Evolutionary conservation across 2,113 vertebrate species (phyloP), one percentile per base, ranked within the genome.

Genomic region (Callospermophilus lateralis): DNA sequence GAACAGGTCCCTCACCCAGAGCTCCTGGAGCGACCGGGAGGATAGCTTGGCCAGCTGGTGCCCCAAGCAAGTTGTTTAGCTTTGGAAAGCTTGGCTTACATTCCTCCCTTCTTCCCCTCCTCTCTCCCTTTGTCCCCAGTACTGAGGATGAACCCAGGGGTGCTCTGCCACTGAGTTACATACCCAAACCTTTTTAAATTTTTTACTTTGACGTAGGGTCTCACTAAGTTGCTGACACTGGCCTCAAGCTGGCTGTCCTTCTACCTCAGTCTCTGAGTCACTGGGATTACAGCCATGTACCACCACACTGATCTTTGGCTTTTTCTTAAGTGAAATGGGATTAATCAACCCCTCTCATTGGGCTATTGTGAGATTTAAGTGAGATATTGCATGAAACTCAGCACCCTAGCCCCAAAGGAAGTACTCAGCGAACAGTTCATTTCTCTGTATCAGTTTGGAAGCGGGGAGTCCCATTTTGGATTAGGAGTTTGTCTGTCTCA

Each of bases 361-460:
- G 34, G 63, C 53, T 26, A 32, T 9, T 30, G 74, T 30, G 68
- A 67, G 34, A n/a, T 45, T 2, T 26, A 16, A 34, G 87, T 2
- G 63, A 86, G 26, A 45, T 26, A n/a, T 7, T 8, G 22, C 53
- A 11, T 0, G 0, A 42, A 53, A 24, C 63, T 24, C 20, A 8
- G 83, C 42, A 8, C 32, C 55, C 15, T 32, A 4, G 20, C 55
- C 19, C 0, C 0, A 0, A 10, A 20, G 74, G 63, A 34, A n/a
- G 79, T 53, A 77, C 90, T 80, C 13, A 0, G 78, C 20, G 3
- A 8, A 4, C 22, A 3, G 91, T 48, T 1, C 6, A 42, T 68
- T 55, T 45, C 30, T 72, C 63, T 48, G 55, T 32, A 8, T 55
- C 1, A 0, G 2, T 16, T n/a, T 70, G 67, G 28, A 79, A 30